Percentiles rank a stretch among this genome's conserved stretches.
Conservation (phyloP, 1,140 invertebrate genomes). For the Brachionus manjavacas region DNA sequence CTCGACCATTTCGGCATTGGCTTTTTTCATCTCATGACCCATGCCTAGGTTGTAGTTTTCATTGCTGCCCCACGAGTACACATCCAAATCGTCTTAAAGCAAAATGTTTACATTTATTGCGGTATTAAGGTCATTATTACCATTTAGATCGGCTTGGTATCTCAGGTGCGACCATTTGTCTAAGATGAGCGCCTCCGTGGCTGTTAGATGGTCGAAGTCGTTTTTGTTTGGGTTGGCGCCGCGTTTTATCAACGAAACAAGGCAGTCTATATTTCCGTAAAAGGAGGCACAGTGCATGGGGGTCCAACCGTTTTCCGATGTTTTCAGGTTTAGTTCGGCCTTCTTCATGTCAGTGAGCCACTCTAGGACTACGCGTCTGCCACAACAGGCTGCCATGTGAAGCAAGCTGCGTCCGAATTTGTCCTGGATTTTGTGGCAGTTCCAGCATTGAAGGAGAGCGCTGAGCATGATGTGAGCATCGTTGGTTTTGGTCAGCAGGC, state of each 20-base stretch:
- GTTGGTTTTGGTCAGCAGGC: slow-evolving; percentile 63
- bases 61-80: slow-evolving; percentile 52
- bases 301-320: slow-evolving; percentile 70
- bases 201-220: slow-evolving; percentile 62
- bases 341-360: slow-evolving; percentile 65
- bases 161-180: slow-evolving; percentile 57
- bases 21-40: slow-evolving; percentile 57
- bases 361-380: slow-evolving; percentile 63
- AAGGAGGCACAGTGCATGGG: slow-evolving; percentile 70
- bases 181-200: slow-evolving; percentile 61
- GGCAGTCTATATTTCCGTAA: slow-evolving; percentile 68
- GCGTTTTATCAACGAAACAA: slow-evolving; percentile 63
- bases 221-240: slow-evolving; percentile 57
- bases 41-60: slow-evolving; percentile 66
- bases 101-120: no score
- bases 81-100: background rate
- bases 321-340: slow-evolving; percentile 63
- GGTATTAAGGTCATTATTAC: slow-evolving; percentile 5
- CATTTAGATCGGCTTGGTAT: slow-evolving; percentile 46
- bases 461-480: slow-evolving; percentile 57
- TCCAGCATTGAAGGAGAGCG: slow-evolving; percentile 12
- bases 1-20: slow-evolving; percentile 18
- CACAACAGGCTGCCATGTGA: slow-evolving; percentile 68
- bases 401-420: slow-evolving; percentile 64
- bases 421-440: slow-evolving; percentile 48